Evolutionary conservation across 2,797 vertebrate species (phyloP).

Genomic region (Eremophila alpestris): DNA sequence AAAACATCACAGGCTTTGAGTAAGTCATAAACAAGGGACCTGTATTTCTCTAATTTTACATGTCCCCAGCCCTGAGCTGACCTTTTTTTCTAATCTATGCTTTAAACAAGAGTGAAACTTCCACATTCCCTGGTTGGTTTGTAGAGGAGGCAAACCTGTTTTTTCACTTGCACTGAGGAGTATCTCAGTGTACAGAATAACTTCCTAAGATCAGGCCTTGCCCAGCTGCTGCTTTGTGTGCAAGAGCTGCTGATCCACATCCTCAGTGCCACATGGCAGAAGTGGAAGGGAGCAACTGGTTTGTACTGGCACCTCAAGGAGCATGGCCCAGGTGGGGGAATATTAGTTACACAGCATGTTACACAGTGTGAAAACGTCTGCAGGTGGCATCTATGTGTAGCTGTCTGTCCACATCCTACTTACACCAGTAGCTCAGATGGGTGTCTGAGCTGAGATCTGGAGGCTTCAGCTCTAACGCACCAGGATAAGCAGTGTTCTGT

Average conservation of each 20-base stretch:
- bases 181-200: neutral
- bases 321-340: fast-evolving
- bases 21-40: neutral
- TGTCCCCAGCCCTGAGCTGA: neutral
- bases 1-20: neutral
- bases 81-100: neutral
- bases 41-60: neutral
- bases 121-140: neutral
- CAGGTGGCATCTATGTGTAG: neutral
- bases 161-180: neutral
- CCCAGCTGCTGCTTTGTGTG: neutral
- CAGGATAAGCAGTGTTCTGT: neutral
- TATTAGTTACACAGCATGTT: neutral
- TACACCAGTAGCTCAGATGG: neutral
- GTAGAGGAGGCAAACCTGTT: neutral
- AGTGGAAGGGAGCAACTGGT: neutral
- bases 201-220: neutral
- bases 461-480: neutral
- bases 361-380: neutral
- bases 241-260: neutral
- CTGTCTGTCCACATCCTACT: neutral
- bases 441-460: neutral
- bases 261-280: fast-evolving
- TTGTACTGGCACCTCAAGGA: neutral
- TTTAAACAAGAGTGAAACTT: neutral